These are phyloP conservation scores for Anorthoa munda DNA, from an alignment of 2,888 invertebrate genomes.

Conservation along the genomic window DNA sequence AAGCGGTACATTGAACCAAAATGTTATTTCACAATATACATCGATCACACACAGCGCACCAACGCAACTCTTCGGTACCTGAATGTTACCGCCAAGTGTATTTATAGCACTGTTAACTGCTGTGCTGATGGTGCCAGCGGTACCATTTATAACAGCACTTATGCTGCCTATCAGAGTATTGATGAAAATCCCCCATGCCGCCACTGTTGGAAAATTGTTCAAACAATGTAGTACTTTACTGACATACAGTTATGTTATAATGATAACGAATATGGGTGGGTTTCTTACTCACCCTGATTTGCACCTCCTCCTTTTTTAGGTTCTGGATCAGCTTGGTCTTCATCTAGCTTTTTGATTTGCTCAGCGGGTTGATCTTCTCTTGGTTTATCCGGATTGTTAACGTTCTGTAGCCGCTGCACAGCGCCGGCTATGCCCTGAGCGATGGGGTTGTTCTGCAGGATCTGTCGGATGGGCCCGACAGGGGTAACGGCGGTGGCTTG, in stretches of 20 bases:
- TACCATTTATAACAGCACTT: constrained; percentile 81
- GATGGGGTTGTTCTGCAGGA: constrained; percentile 75
- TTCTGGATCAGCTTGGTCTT: constrained; percentile 37
- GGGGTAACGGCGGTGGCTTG: constrained; percentile 48
- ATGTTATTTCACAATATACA: constrained; percentile 37
- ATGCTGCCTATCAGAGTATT: constrained; percentile 83
- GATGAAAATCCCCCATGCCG: constrained; percentile 83
- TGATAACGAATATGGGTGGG: background rate
- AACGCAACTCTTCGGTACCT: constrained; percentile 77
- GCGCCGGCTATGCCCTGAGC: constrained; percentile 67
- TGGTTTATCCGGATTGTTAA: constrained; percentile 63
- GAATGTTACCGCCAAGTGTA: constrained; percentile 83
- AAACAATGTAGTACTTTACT: constrained; percentile 6
- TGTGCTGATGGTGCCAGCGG: constrained; percentile 76
- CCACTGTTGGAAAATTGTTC: constrained; percentile 72
- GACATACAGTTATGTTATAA: background rate
- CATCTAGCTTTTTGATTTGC: constrained; percentile 25
- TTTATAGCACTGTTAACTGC: constrained; percentile 85
- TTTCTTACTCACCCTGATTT: constrained; percentile 44
- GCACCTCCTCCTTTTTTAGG: constrained; percentile 51
- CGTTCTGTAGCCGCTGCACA: constrained; percentile 68
- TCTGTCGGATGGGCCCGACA: constrained; percentile 73
- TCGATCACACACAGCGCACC: constrained; percentile 24
- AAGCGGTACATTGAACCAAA: constrained; percentile 41
- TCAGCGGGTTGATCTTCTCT: constrained; percentile 45